A percentile compares a stretch with the other conserved stretches of the same genome.
Evolutionary conservation across 2,888 invertebrate species (phyloP).

Genomic region (Mimumesa dahlbomi): DNA sequence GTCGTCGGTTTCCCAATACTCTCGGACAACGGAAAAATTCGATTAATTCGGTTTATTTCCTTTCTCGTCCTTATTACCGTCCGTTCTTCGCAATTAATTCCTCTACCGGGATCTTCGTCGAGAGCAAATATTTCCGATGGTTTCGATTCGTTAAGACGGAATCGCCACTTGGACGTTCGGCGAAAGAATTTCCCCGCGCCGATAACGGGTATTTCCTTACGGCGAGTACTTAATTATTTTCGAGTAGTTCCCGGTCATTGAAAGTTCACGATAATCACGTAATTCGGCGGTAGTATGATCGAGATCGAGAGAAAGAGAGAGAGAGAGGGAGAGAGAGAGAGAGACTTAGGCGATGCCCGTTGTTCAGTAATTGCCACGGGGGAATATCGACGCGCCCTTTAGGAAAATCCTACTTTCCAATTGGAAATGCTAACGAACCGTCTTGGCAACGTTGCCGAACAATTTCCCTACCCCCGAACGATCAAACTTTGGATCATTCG

Average conservation of each 20-base stretch:
- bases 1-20: neutral
- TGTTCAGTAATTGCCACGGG: neutral
- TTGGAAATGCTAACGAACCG: neutral
- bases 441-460: too few relatives aligned
- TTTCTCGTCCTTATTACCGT: neutral
- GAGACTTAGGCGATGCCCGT: conserved; percentile 8
- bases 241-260: neutral
- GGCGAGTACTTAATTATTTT: conserved; percentile 24
- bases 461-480: too few relatives aligned
- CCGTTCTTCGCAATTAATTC: conserved; percentile 18
- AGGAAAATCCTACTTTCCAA: neutral
- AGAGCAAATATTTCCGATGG: conserved; percentile 6
- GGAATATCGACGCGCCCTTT: neutral
- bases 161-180: neutral
- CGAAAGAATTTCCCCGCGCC: neutral
- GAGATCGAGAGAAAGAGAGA: too few relatives aligned
- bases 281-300: conserved; percentile 23
- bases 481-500: too few relatives aligned
- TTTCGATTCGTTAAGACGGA: conserved; percentile 13
- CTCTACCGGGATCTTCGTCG: neutral
- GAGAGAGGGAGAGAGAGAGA: too few relatives aligned
- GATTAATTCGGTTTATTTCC: conserved; percentile 17
- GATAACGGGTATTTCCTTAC: neutral
- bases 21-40: conserved; percentile 9
- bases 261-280: conserved; percentile 21